Evolutionary conservation across 2,797 vertebrate species (phyloP), one percentile per base, ranked within the genome.

Genomic region (Hoplostethus mediterraneus): DNA sequence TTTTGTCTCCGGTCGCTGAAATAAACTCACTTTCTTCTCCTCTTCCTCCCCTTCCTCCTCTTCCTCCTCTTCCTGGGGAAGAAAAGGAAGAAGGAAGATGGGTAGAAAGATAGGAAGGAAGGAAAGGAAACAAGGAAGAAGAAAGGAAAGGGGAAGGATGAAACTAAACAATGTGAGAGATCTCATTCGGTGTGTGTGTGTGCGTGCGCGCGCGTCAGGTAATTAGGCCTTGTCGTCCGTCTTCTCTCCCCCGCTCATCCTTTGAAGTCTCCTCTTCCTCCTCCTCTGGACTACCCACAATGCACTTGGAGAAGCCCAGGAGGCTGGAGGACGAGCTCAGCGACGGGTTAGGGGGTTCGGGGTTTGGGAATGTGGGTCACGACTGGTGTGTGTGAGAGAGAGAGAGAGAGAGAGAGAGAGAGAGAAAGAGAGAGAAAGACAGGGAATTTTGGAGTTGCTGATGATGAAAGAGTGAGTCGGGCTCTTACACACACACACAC

Each of bases 1-100:
- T 93, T 93, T 89, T 93, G 74, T 75, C 84, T 83, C 65, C 3
- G 33, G 67, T 78, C 48, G 13, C 72, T 42, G 51, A 81, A 84
- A 90, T 85, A 77, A 84, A 80, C 77, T 85, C 67, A 57, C 73
- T 80, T 54, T 70, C 56, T 63, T 70, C 53, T 48, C 31, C 67
- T 63, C 70, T 58, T 79, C 64, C 57, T 59, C 72, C 56, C 45
- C 31, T 66, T 63, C 72, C 53, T 48, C 31, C 67, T 63, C 70
- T 58, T 79, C 64, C 57, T 59, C 79, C 40, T 65, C 63, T 63
- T 68, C 75, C 64, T 73, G 53, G 3, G 1, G 6, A 6, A 33
- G 16, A 28, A 48, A 40, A 25, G 52, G 44, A 58, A 54, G 17
- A 44, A 13, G 8, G 9, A 10, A 10, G 9, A 13, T 9, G 42